Conservation (phyloP, 2,113 vertebrate genomes). For the Zosterops borbonicus region DNA sequence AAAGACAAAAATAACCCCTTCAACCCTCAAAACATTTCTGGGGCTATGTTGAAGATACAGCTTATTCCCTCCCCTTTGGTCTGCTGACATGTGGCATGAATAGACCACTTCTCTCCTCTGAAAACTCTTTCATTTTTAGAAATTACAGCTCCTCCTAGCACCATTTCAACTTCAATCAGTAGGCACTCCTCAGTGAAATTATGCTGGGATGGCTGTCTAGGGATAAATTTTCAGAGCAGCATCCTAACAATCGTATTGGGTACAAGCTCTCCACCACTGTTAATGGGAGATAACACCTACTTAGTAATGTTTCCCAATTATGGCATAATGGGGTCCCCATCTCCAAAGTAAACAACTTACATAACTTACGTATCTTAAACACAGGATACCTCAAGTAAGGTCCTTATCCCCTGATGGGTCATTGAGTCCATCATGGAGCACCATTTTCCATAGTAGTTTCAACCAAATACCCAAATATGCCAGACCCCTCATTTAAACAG, state of each 20-base stretch:
- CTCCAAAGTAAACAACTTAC: background rate
- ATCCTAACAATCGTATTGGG: background rate
- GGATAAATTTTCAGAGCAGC: background rate
- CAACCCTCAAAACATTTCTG: background rate
- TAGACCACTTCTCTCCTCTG: background rate
- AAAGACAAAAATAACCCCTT: background rate
- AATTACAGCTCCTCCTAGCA: background rate
- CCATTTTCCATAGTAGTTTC: background rate
- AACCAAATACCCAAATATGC: background rate
- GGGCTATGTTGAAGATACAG: background rate
- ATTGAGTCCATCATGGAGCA: fast-evolving
- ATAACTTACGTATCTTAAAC: background rate
- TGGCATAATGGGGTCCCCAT: background rate
- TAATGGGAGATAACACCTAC: background rate
- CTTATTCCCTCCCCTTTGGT: background rate
- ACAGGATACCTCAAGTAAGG: background rate
- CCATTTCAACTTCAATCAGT: background rate
- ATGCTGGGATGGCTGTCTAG: background rate
- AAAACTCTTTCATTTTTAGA: background rate
- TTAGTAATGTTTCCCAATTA: background rate
- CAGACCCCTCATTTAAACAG: background rate
- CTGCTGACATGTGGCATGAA: background rate
- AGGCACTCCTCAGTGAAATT: background rate
- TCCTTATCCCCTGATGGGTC: background rate
- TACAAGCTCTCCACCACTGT: background rate